Base-by-base conservation (phyloP, 2,797 vertebrate species). In the Bryconaethiops microstoma region DNA sequence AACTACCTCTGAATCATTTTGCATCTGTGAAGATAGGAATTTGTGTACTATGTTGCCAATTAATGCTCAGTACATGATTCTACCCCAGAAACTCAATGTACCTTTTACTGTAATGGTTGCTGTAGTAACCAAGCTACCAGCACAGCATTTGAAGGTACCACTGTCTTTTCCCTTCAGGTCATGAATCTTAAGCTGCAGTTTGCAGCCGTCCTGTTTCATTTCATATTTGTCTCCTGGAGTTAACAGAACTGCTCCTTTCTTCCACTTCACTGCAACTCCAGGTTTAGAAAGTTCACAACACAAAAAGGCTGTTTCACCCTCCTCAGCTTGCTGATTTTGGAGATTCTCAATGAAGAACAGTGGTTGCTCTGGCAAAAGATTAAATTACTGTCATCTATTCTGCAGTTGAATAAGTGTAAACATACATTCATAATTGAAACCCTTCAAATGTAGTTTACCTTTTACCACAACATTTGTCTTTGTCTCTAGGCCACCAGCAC, bases 191-290 rank as follows among this genome's bases (percentile, higher is more conserved):
- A 87, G 86, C 48, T 86, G 72, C n/a, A 79, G 57, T 67, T 81
- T 68, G 45, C 62, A 79, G 14, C 76, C 84, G 68, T 83, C 62
- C 55, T 84, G 78, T 48, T 63, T 86, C 0, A 87, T 79, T 69
- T 86, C 69, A 72, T 81, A 92, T 79, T 95, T 95, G 84, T 79
- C 89, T 23, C 92, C 92, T 42, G 93, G 87, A 82, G 90, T 88
- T 25, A 95, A 85, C 55, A 92, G 76, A 84, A 91, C 40, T 0
- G 86, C 83, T 40, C 92, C 93, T 86, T 94, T 94, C 57, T 91
- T 91, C 94, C 92, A 94, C 83, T 94, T 93, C 4, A 94, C 88
- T 0, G 84, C 80, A 35, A 88, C 73, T 0, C 86, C 88, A 0
- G 91, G 88, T 83, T 86, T 87, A 8, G 86, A 87, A n/a, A 87